Conservation (phyloP, 1,140 invertebrate species). For the Aphaenogaster ashmeadi region DNA sequence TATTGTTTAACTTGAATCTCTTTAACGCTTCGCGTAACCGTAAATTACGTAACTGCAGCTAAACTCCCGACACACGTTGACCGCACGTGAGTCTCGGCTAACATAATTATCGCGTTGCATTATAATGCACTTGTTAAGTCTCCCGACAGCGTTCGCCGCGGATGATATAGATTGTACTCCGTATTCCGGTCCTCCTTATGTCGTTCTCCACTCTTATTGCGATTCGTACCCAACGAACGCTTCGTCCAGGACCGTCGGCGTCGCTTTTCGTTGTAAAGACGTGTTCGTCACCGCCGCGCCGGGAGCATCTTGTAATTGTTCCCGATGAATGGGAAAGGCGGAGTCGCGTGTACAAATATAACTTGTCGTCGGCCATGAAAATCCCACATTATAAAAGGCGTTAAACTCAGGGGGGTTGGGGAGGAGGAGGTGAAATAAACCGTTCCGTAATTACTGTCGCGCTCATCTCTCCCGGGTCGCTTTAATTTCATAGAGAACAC, state of each 20-base stretch:
- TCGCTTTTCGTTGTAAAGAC: neutral
- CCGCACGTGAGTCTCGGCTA: conserved; percentile 7
- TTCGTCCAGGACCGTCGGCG: neutral
- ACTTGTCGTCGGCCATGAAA: conserved; percentile 21
- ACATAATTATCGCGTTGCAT: conserved; percentile 16
- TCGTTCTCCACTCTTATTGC: neutral
- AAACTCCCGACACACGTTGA: conserved; percentile 18
- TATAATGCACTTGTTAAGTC: neutral
- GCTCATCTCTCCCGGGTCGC: conserved; percentile 28
- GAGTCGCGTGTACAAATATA: neutral
- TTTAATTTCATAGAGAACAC: conserved; percentile 59
- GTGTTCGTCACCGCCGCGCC: neutral
- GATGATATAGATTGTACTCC: neutral
- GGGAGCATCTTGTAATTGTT: neutral
- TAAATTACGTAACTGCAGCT: conserved; percentile 34
- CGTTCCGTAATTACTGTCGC: conserved; percentile 51
- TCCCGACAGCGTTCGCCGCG: neutral
- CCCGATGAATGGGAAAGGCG: neutral
- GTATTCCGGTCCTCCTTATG: neutral
- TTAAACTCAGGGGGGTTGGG: neutral
- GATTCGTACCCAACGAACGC: neutral
- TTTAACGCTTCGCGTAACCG: conserved; percentile 21
- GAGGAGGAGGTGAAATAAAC: conserved; percentile 31
- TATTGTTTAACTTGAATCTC: conserved; percentile 52
- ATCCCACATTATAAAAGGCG: conserved; percentile 32